These are phyloP conservation scores for Bufotes viridis DNA, from an alignment of 2,797 vertebrate genomes.

Conservation along the genomic window DNA sequence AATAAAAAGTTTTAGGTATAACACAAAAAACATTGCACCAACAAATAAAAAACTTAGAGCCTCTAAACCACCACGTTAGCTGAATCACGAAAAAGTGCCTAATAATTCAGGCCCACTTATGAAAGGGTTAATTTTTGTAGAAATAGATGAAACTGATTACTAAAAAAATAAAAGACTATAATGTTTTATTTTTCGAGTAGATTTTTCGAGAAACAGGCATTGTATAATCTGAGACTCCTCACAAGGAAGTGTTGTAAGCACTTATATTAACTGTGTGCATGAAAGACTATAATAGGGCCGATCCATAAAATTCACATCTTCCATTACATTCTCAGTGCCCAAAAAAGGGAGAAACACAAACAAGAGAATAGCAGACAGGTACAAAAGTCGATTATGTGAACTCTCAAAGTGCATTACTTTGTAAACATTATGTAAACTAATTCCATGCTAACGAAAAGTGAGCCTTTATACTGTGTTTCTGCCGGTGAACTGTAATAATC, in stretches of 20 bases:
- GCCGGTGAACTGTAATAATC: neutral
- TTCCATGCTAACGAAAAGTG: neutral
- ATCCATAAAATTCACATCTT: neutral
- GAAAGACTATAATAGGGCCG: neutral
- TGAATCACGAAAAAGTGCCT: too few relatives aligned
- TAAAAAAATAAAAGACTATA: too few relatives aligned
- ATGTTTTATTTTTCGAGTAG: neutral
- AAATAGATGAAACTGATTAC: neutral
- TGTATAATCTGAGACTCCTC: neutral
- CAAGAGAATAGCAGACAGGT: neutral
- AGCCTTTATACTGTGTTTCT: neutral
- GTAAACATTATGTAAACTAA: neutral
- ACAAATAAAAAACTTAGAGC: too few relatives aligned
- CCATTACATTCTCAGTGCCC: neutral
- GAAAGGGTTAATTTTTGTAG: neutral
- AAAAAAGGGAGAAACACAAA: neutral
- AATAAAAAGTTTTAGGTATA: too few relatives aligned
- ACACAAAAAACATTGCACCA: too few relatives aligned
- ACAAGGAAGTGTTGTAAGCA: neutral
- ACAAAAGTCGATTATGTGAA: neutral
- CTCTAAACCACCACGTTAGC: too few relatives aligned
- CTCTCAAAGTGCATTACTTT: neutral
- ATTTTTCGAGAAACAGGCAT: neutral
- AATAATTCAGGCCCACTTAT: too few relatives aligned
- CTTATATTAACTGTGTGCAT: neutral